Evolutionary conservation across 2,797 vertebrate genomes (phyloP).

Genomic region (Petrocephalus schoutedeni): DNA sequence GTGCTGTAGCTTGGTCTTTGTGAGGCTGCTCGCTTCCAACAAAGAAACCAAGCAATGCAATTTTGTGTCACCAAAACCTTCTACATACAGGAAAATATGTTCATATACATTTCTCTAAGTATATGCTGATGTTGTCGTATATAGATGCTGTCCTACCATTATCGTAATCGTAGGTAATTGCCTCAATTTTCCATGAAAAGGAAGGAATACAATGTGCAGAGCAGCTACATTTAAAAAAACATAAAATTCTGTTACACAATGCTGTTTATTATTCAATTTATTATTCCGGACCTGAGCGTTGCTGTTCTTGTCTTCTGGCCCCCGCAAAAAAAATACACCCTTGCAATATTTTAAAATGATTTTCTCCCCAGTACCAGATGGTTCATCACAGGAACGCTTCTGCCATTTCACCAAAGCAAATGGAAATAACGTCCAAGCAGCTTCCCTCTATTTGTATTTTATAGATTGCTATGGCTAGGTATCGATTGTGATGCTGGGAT

Average conservation of each 20-base stretch:
- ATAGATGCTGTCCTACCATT: not conserved
- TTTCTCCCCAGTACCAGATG: not conserved
- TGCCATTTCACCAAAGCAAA: not conserved
- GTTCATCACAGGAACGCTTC: not conserved
- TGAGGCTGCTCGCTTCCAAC: not conserved
- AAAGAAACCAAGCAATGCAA: not conserved
- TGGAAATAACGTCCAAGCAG: not conserved
- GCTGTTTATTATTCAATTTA: constrained; percentile 6
- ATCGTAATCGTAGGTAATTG: not conserved
- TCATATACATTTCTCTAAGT: not conserved
- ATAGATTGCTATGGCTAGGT: not conserved
- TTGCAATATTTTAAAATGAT: constrained; percentile 16
- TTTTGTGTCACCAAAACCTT: not conserved
- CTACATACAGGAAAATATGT: not conserved
- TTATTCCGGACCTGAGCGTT: not conserved
- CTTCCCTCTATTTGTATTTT: not conserved
- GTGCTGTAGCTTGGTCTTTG: not conserved
- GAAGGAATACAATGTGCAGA: not conserved
- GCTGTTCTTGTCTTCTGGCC: constrained; percentile 11
- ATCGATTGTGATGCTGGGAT: not conserved
- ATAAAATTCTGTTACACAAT: not conserved
- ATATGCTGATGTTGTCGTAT: not conserved
- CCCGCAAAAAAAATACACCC: not conserved
- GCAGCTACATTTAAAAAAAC: not conserved
- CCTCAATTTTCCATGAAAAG: constrained; percentile 7